These are phyloP conservation scores for Gallinago stenura DNA, from an alignment of 2,797 vertebrate genomes.

Conservation along the genomic window DNA sequence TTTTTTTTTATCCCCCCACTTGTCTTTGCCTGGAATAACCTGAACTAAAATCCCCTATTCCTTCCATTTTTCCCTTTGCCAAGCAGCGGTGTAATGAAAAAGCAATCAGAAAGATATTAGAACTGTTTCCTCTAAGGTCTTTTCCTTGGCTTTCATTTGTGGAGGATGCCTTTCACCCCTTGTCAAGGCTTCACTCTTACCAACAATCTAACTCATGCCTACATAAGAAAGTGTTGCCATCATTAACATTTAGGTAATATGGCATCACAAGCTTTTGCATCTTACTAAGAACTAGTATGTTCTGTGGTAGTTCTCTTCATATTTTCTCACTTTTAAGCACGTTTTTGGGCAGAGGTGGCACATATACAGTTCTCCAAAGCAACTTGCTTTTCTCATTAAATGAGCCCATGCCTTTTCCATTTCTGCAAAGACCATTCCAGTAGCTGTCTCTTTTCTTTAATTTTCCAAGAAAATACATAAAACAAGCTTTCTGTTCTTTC, in stretches of 20 bases:
- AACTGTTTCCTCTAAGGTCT: background rate
- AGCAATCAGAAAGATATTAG: background rate
- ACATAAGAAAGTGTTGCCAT: background rate
- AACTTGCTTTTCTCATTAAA: background rate
- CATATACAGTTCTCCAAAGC: background rate
- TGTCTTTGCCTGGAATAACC: background rate
- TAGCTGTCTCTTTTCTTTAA: background rate
- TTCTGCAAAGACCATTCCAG: background rate
- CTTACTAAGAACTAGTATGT: background rate
- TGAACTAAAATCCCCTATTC: background rate
- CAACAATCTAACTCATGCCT: background rate
- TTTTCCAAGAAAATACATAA: background rate
- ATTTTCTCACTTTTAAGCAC: background rate
- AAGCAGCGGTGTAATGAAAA: background rate
- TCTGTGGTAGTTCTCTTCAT: background rate
- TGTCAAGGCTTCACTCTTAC: background rate
- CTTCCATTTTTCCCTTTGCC: background rate
- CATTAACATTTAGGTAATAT: background rate
- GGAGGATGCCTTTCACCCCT: background rate
- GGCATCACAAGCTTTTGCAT: background rate
- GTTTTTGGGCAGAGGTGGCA: background rate
- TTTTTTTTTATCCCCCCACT: rapidly evolving
- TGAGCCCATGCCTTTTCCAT: background rate
- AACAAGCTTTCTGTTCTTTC: background rate
- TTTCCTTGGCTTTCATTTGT: background rate